Evolutionary conservation across 2,113 vertebrate species (phyloP), one percentile per base, ranked within the genome.

Genomic region (Thalassoma bifasciatum): DNA sequence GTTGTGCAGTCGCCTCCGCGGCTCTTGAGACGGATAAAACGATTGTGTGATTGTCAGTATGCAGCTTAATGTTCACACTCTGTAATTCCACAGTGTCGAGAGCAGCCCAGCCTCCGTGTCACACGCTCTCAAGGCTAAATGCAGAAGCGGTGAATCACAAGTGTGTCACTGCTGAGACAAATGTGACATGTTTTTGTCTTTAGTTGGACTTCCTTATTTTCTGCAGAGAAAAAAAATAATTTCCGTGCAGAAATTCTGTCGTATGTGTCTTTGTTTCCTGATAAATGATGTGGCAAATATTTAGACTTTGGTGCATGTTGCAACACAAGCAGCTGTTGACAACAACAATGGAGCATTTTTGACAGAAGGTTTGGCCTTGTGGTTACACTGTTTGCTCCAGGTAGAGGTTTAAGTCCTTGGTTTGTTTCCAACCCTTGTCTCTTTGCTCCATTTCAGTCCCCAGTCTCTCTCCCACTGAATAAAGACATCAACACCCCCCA

Each of bases 121-220:
- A 79, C 69, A 63, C 40, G 1, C 58, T 38, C 84, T 79, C 64
- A 62, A 67, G 70, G 75, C 78, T 66, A 72, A 79, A 83, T 53
- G 50, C 77, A 77, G 77, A 77, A 22, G 68, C 46, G 3, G 40
- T 83, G 80, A 84, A 75, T 87, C 77, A 90, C 71, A 66, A 67
- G 70, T 47, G 38, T 70, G 81, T 70, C 62, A 69, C 65, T 9
- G 56, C 76, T 71, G 60, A 73, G 75, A 83, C 46, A 53, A 70
- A 81, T 68, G 42, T 21, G 74, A 65, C 57, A 74, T 70, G 24
- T 75, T 69, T 46, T 71, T 77, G 64, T 79, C 77, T 69, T 72
- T 23, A 67, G 53, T 72, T 34, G 66, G 46, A 85, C 82, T 85
- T 88, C 61, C 73, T 71, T 44, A 79, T 75, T 84, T 63, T 7